A percentile compares a stretch with the other conserved stretches of the same genome.
These are phyloP conservation scores for Sebastes oblongus DNA, from an alignment of 2,797 vertebrate genomes.

Conservation along the genomic window DNA sequence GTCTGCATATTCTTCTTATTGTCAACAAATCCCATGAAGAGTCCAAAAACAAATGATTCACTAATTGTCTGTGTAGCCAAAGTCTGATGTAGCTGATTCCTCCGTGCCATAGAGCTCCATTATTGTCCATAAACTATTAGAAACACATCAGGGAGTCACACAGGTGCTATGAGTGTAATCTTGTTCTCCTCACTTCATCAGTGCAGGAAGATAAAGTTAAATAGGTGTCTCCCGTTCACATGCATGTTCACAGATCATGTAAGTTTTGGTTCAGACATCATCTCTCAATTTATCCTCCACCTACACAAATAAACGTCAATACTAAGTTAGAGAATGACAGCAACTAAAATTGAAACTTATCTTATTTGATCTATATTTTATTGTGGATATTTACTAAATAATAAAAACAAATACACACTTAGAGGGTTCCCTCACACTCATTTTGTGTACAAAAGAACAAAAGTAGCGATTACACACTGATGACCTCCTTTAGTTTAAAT, in stretches of 20 bases:
- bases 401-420: background rate
- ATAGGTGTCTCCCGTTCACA: background rate
- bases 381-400: background rate
- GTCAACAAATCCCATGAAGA: constrained; percentile 19
- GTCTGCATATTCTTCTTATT: constrained; percentile 9
- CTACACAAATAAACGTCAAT: background rate
- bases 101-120: too few relatives aligned
- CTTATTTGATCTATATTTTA: background rate
- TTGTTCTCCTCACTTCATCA: too few relatives aligned
- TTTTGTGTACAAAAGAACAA: background rate
- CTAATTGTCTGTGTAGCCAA: background rate
- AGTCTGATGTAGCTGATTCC: background rate
- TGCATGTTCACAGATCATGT: background rate
- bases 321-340: background rate
- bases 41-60: background rate
- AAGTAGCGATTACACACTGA: too few relatives aligned
- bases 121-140: background rate
- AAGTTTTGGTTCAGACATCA: background rate
- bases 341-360: rapidly evolving
- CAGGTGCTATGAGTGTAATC: background rate
- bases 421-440: background rate
- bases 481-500: background rate
- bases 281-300: background rate
- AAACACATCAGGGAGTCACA: background rate
- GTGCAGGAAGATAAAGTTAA: background rate